Evolutionary conservation across 2,888 invertebrate genomes (phyloP), one percentile per base, ranked within the genome.

Genomic region (Palloptera scutellata): DNA sequence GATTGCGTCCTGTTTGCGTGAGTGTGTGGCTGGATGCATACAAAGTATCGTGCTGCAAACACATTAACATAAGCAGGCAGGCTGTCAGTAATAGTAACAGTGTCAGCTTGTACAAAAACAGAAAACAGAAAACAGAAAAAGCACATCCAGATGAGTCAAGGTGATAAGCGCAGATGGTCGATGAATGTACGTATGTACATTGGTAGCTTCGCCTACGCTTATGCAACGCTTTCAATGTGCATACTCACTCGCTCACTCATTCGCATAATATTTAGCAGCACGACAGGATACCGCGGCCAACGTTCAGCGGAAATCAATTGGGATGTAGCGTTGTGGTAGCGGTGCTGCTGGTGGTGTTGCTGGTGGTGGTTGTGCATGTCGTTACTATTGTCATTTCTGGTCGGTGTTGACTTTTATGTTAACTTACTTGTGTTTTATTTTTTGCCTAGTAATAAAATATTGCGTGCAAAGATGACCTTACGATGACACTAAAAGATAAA

Each of bases 391-490:
- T 43, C 43, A 30, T 55, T 19, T 5, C 43, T 51, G 58, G 55
- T 61, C 41, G 53, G 59, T 4, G 52, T 53, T 60, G 61, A 57
- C 43, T 66, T 64, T 60, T 55, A 48, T 40, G 55, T 15, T 60
- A 20, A 20, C 19, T 40, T 30, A 20, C 13, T 59, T 51, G 30
- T 61, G 61, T 52, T 61, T 59, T 59, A 20, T 19, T 51, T 53
- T 65, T 17, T 15, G 52, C 40, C 30, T 30, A n/a, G n/a, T n/a
- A n/a, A n/a, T n/a, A 41, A 15, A 15, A 42, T 42, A 61, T 74
- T 64, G 73, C 73, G 73, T 74, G 75, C 69, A 64, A 63, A 74
- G 81, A 81, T 82, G 82, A 80, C 81, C 82, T 81, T 80, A 77
- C 74, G 81, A 81, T 81, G 81, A 81, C 81, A 81, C 77, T 73